Evolutionary conservation across 2,113 vertebrate genomes (phyloP).

Genomic region (Ciconia boyciana): DNA sequence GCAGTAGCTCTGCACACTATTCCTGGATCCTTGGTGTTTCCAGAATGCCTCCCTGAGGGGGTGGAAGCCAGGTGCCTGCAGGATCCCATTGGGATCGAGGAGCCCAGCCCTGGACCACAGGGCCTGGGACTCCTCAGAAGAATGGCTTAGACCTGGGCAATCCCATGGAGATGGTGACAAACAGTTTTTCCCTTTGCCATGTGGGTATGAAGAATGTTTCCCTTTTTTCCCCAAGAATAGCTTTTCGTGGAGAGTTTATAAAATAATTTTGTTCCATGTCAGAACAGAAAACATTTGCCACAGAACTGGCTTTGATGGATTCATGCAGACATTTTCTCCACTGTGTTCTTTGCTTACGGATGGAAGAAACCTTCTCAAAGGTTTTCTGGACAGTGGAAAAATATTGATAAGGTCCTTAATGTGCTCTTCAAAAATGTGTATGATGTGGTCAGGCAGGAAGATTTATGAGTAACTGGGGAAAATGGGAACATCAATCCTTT

Average conservation of each 20-base stretch:
- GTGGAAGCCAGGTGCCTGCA: not conserved
- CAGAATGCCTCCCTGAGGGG: fast-evolving
- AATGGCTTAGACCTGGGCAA: not conserved
- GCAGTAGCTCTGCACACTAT: not conserved
- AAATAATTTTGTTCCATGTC: not conserved
- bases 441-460: not conserved
- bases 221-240: not conserved
- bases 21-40: not conserved
- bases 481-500: not conserved
- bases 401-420: not conserved
- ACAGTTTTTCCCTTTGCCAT: not conserved
- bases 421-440: not conserved
- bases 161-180: not conserved
- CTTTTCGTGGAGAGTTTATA: not conserved
- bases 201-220: not conserved
- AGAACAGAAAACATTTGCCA: not conserved
- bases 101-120: not conserved
- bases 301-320: not conserved
- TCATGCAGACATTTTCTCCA: not conserved
- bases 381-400: not conserved
- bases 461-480: not conserved
- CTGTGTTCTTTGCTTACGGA: not conserved
- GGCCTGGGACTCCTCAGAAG: not conserved
- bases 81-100: not conserved
- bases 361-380: not conserved